These are phyloP conservation scores for Poecilia wingei DNA, from an alignment of 2,797 vertebrate species.

Conservation along the genomic window DNA sequence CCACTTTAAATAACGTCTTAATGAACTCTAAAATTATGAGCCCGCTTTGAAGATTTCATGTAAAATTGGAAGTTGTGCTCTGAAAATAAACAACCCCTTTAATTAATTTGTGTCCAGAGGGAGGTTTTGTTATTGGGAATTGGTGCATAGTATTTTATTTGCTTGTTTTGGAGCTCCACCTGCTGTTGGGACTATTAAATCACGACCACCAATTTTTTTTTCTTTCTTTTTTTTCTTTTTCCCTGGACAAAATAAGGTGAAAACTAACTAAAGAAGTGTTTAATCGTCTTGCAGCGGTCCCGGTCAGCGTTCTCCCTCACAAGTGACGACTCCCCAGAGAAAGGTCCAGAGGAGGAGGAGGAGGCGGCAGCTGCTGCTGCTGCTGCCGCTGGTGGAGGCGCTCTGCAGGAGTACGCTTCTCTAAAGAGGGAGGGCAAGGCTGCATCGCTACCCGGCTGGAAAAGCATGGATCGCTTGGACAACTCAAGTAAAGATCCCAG, in stretches of 20 bases:
- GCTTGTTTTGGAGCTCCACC: conserved; percentile 59
- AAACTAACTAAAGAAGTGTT: background rate
- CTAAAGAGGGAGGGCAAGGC: conserved; percentile 81
- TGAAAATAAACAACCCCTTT: background rate
- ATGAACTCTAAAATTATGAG: background rate
- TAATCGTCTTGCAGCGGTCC: conserved; percentile 79
- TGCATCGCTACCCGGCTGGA: conserved; percentile 86
- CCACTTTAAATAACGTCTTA: background rate
- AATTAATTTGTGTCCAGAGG: background rate
- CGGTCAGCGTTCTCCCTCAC: conserved; percentile 86
- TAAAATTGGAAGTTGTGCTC: background rate
- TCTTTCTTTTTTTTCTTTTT: too few relatives aligned
- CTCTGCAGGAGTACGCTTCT: conserved; percentile 73
- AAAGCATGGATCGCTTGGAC: conserved; percentile 87
- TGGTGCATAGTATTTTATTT: background rate
- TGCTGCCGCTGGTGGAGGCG: conserved; percentile 47
- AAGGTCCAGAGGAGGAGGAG: conserved; percentile 70
- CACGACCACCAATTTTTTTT: conserved; percentile 8
- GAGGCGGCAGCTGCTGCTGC: conserved; percentile 39
- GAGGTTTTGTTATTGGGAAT: background rate
- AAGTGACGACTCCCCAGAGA: conserved; percentile 82
- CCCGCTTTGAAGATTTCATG: background rate
- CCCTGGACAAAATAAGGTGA: background rate
- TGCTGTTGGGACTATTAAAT: conserved; percentile 54
- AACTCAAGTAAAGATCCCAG: conserved; percentile 82